Percentiles rank a stretch among this genome's conserved stretches.
phyloP scores from a whole-genome alignment of 1,140 invertebrate genomes.

The Brachionus calyciflorus region DNA sequence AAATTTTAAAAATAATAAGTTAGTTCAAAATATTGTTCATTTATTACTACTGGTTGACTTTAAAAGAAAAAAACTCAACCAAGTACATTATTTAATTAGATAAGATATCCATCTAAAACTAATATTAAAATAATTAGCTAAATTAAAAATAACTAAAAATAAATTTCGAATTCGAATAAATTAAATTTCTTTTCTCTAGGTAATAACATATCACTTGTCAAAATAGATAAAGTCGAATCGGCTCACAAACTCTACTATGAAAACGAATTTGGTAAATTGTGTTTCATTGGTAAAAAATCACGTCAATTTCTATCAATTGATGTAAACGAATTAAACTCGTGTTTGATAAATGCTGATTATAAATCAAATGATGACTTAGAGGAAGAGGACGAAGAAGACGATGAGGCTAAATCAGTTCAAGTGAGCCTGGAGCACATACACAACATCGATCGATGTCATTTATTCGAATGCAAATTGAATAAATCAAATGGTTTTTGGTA shows the following conservation, averaged over 20 bases:
- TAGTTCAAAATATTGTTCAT: no score
- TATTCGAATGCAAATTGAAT: conserved; percentile 32
- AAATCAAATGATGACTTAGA: conserved; percentile 43
- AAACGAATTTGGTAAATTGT: conserved; percentile 44
- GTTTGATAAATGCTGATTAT: conserved; percentile 27
- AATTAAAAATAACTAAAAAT: no score
- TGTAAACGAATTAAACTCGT: conserved; percentile 26
- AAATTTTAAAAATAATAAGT: no score
- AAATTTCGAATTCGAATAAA: no score
- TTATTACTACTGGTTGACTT: no score
- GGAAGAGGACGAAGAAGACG: conserved; percentile 26
- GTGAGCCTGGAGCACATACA: conserved; percentile 33
- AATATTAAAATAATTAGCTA: no score
- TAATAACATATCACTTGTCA: conserved; percentile 41
- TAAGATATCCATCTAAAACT: no score
- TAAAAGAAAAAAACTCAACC: no score
- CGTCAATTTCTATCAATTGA: conserved; percentile 40
- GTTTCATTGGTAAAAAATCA: conserved; percentile 40
- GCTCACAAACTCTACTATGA: conserved; percentile 43
- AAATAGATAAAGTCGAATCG: conserved; percentile 43
- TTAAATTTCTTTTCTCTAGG: neutral
- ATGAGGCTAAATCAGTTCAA: conserved; percentile 31
- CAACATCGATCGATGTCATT: conserved; percentile 41
- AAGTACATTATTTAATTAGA: no score
- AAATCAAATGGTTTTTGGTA: conserved; percentile 39